Conservation (phyloP, 2,888 invertebrate species). For the Matsumyia berberina region DNA sequence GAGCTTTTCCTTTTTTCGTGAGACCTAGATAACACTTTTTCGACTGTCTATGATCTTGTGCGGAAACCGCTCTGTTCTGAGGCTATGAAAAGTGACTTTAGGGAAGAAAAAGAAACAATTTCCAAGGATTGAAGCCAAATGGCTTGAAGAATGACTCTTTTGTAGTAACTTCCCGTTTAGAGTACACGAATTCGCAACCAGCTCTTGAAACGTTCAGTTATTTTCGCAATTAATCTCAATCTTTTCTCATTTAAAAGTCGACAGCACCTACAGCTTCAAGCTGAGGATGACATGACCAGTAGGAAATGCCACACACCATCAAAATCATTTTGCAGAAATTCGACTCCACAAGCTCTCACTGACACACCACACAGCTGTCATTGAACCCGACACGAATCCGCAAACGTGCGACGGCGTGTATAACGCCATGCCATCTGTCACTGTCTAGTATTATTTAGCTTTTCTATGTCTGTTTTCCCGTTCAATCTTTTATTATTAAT, state of each 20-base stretch:
- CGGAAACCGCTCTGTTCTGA: too few species aligned
- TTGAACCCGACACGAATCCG: slow-evolving; percentile 49
- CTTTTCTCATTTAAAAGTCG: not conserved
- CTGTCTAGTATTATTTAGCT: slow-evolving; percentile 53
- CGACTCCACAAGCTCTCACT: too few species aligned
- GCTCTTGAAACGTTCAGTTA: too few species aligned
- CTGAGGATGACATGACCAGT: not conserved
- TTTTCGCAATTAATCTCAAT: not conserved
- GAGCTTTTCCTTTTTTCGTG: too few species aligned
- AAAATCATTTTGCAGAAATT: slow-evolving; percentile 4
- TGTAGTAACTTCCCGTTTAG: too few species aligned
- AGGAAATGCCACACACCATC: slow-evolving; percentile 14
- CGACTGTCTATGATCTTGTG: too few species aligned
- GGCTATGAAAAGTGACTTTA: too few species aligned
- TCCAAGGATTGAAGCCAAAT: too few species aligned
- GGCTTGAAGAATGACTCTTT: too few species aligned
- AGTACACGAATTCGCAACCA: too few species aligned
- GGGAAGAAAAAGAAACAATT: too few species aligned
- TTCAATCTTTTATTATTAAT: slow-evolving; percentile 68
- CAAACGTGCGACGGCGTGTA: slow-evolving; percentile 20
- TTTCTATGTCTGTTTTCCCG: slow-evolving; percentile 24
- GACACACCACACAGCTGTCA: slow-evolving; percentile 37
- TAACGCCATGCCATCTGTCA: slow-evolving; percentile 62
- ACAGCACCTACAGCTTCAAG: not conserved
- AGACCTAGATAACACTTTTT: too few species aligned